These are phyloP conservation scores for Hipposideros armiger DNA, from an alignment of 2,113 vertebrate genomes.

Conservation along the genomic window DNA sequence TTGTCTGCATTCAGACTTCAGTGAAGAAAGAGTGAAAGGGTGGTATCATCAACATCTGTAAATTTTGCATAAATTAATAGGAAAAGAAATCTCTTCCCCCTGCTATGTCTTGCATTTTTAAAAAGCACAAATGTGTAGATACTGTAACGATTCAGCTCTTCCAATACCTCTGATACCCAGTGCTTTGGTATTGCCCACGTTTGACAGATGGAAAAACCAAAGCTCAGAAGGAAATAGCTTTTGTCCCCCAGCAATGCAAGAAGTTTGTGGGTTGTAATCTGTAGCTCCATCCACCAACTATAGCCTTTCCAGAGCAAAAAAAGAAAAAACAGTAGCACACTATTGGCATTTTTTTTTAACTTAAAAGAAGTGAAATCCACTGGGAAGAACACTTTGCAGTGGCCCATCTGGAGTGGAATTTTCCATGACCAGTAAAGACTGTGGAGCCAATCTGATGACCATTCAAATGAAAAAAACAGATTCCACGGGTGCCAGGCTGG, in stretches of 20 bases:
- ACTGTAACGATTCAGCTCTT: rapidly evolving
- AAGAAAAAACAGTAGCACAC: background rate
- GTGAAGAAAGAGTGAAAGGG: background rate
- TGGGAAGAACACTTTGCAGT: background rate
- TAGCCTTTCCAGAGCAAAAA: background rate
- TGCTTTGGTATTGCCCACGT: background rate
- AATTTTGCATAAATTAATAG: background rate
- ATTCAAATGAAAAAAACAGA: background rate
- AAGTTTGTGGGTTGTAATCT: background rate
- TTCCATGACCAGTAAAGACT: background rate
- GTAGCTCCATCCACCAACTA: background rate
- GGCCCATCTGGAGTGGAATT: background rate
- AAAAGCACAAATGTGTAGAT: background rate
- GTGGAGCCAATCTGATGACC: no score
- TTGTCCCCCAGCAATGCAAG: no score
- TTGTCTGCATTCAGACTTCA: background rate
- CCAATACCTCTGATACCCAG: background rate
- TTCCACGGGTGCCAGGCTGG: background rate
- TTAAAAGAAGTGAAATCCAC: background rate
- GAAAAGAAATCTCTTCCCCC: background rate
- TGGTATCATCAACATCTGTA: background rate
- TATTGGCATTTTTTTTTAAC: background rate
- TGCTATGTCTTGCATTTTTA: background rate
- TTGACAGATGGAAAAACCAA: background rate
- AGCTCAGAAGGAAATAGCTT: background rate